phyloP scores from a whole-genome alignment of 1,140 invertebrate species.

The Sinonovacula constricta region DNA sequence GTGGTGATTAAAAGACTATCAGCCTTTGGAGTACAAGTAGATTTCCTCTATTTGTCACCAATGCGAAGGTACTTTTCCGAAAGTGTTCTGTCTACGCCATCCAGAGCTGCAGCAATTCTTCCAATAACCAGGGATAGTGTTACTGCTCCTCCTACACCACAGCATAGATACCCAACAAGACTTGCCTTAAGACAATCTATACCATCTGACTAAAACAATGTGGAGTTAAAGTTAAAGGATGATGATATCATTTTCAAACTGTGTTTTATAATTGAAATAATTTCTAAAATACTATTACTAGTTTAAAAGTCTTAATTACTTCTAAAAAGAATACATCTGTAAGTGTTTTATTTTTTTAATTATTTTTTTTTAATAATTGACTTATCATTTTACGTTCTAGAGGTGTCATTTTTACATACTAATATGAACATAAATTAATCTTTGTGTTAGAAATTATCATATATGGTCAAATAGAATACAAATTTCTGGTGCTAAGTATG shows the following conservation, averaged over 20 bases:
- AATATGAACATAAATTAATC: not conserved
- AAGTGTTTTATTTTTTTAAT: not conserved
- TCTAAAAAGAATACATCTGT: not conserved
- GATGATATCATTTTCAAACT: not conserved
- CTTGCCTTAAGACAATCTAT: not conserved
- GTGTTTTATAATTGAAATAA: not conserved
- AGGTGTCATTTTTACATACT: not conserved
- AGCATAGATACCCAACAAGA: not conserved
- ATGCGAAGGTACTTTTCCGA: not conserved
- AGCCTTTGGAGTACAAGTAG: not conserved
- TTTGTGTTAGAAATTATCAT: not conserved
- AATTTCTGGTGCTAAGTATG: not conserved
- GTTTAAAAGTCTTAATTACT: not conserved
- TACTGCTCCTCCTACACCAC: not conserved
- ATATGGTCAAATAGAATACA: constrained; percentile 1
- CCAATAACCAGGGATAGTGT: not conserved
- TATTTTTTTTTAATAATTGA: not conserved
- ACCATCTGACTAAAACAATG: not conserved
- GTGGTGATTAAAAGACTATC: not conserved
- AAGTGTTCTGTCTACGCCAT: not conserved
- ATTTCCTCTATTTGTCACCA: not conserved
- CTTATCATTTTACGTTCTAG: not conserved
- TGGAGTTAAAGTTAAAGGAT: not conserved
- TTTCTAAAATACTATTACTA: not conserved
- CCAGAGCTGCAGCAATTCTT: not conserved